A percentile compares a stretch with the other conserved stretches of the same genome.
phyloP scores from a whole-genome alignment of 2,797 vertebrate genomes.

The Mycteria americana region DNA sequence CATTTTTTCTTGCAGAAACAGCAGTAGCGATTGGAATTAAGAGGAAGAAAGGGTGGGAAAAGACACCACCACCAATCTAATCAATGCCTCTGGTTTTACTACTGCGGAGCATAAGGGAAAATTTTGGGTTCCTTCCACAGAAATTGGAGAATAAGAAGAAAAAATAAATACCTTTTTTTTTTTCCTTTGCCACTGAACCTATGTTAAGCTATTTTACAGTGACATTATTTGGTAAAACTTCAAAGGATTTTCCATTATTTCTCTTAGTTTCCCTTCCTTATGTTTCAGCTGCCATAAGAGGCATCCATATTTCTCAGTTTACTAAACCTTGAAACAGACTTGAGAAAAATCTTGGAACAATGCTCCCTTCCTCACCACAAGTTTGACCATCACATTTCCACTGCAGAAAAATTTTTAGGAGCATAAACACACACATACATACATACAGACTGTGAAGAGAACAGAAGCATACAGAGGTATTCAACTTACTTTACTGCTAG shows the following conservation, averaged over 20 bases:
- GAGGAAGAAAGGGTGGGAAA: not conserved
- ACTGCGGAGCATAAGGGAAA: not conserved
- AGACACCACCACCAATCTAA: not conserved
- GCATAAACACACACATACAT: not conserved
- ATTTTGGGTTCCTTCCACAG: not conserved
- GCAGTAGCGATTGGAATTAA: not conserved
- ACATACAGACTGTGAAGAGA: not conserved
- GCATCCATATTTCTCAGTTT: not conserved
- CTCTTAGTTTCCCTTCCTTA: not conserved
- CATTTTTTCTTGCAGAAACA: not conserved
- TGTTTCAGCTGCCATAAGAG: not conserved
- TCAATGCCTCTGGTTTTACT: not conserved
- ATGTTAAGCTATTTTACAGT: not conserved
- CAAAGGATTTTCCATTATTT: not conserved
- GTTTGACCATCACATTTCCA: not conserved
- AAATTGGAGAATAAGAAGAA: not conserved
- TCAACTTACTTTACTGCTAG: conserved; percentile 88
- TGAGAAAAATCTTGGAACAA: not conserved
- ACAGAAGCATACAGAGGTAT: not conserved
- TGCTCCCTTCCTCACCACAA: not conserved
- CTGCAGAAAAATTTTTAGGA: not conserved
- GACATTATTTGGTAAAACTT: not conserved
- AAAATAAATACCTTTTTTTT: not conserved
- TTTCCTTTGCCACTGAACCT: not conserved
- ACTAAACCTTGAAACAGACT: not conserved